These are phyloP conservation scores for Nematopogon swammerdamellus DNA, from an alignment of 2,888 invertebrate genomes.

Conservation along the genomic window DNA sequence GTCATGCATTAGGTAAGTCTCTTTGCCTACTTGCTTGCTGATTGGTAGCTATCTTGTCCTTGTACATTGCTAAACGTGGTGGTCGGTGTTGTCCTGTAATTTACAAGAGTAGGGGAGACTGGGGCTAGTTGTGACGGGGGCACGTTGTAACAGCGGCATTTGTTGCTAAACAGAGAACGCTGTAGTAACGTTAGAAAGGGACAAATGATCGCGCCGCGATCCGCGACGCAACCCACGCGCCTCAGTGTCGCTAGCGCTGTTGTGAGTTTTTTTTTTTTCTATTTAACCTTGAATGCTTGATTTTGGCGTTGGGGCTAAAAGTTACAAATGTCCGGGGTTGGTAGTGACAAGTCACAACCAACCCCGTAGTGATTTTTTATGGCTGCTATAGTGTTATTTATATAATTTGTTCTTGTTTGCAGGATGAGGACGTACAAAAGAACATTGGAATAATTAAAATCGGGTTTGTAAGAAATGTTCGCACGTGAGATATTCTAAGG, in stretches of 20 bases:
- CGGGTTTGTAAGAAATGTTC: constrained; percentile 1
- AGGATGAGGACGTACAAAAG: constrained; percentile 4
- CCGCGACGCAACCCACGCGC: no score
- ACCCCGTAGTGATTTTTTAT: constrained; percentile 1
- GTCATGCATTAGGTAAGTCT: no score
- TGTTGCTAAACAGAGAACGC: constrained; percentile 3
- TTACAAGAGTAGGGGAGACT: constrained; percentile 6
- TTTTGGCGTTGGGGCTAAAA: constrained; percentile 5
- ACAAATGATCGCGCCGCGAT: neutral
- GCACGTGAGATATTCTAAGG: constrained; percentile 2
- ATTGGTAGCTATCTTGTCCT: no score
- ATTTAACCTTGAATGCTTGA: constrained; percentile 2
- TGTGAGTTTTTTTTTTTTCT: constrained; percentile 2
- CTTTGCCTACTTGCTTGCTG: no score
- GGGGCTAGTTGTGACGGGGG: constrained; percentile 6
- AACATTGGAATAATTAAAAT: neutral
- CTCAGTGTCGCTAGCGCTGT: no score
- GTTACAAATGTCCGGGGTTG: constrained; percentile 3
- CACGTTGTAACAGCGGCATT: constrained; percentile 6
- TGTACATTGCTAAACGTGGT: no score
- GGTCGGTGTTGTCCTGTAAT: no score
- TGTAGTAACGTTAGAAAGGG: neutral
- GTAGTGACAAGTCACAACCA: constrained; percentile 2
- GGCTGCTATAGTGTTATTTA: neutral
- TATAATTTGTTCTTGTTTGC: constrained; percentile 2